phyloP scores from a whole-genome alignment of 2,888 invertebrate species.

The Hydropsyche betteni region DNA sequence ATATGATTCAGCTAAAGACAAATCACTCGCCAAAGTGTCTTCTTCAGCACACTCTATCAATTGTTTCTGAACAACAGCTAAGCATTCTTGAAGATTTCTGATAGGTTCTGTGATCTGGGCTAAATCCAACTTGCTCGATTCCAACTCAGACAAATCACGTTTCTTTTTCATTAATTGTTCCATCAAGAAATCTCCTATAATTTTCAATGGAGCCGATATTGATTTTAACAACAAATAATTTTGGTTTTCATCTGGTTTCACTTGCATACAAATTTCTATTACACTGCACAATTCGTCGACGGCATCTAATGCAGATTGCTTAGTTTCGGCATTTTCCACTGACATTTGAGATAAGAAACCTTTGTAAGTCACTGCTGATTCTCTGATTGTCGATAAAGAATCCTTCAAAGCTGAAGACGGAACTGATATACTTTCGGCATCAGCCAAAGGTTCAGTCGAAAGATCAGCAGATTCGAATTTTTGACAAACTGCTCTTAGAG shows the following conservation, averaged over 20 bases:
- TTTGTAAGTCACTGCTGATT: slow-evolving; percentile 17
- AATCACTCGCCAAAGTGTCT: slow-evolving; percentile 57
- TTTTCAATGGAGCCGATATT: slow-evolving; percentile 42
- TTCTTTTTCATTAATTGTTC: slow-evolving; percentile 25
- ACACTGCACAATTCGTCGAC: background rate
- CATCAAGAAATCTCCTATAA: slow-evolving; percentile 30
- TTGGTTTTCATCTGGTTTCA: background rate
- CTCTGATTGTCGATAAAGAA: background rate
- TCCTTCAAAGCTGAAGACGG: slow-evolving; percentile 11
- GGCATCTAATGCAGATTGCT: background rate
- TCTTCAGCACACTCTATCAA: slow-evolving; percentile 56
- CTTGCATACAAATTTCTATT: background rate
- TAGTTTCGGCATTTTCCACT: background rate
- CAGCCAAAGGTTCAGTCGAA: background rate
- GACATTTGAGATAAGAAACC: background rate
- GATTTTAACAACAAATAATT: slow-evolving; percentile 33
- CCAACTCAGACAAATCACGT: slow-evolving; percentile 2
- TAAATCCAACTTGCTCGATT: slow-evolving; percentile 49
- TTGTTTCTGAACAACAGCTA: slow-evolving; percentile 59
- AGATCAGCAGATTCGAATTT: slow-evolving; percentile 44
- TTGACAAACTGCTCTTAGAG: slow-evolving; percentile 48
- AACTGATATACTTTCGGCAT: slow-evolving; percentile 17
- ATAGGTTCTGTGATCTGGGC: slow-evolving; percentile 52
- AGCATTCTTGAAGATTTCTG: slow-evolving; percentile 56
- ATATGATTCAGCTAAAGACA: slow-evolving; percentile 59